These are phyloP conservation scores for Plebejus melissa DNA, from an alignment of 2,888 invertebrate species.

Conservation along the genomic window DNA sequence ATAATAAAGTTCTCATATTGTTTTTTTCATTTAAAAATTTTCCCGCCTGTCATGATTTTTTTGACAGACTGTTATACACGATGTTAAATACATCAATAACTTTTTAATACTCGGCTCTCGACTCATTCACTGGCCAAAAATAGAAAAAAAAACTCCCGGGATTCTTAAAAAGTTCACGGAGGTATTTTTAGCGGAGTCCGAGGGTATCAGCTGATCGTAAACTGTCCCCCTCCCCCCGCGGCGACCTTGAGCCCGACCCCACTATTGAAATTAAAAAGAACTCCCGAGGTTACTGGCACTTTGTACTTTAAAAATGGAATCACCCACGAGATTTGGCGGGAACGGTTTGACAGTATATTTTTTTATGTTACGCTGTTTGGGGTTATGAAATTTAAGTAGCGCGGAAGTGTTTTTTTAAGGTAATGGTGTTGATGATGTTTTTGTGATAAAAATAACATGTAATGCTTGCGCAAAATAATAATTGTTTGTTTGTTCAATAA, in stretches of 20 bases:
- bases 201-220: slow-evolving; percentile 70
- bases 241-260: slow-evolving; percentile 73
- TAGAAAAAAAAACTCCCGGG: slow-evolving; percentile 31
- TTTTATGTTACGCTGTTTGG: slow-evolving; percentile 21
- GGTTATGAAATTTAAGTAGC: neutral
- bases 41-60: no score
- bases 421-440: neutral
- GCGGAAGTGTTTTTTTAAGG: neutral
- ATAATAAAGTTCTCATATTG: no score
- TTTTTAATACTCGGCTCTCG: neutral
- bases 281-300: slow-evolving; percentile 73
- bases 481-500: neutral
- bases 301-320: slow-evolving; percentile 71
- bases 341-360: slow-evolving; percentile 32
- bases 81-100: neutral
- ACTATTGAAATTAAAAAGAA: slow-evolving; percentile 76
- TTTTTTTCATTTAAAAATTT: no score
- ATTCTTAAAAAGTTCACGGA: slow-evolving; percentile 24
- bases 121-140: slow-evolving; percentile 3
- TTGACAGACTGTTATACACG: no score
- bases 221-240: slow-evolving; percentile 67
- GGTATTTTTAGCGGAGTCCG: slow-evolving; percentile 46
- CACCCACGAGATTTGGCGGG: slow-evolving; percentile 38
- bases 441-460: neutral
- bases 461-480: no score